phyloP scores from a whole-genome alignment of 2,888 invertebrate genomes.

The Mylabris sibirica region DNA sequence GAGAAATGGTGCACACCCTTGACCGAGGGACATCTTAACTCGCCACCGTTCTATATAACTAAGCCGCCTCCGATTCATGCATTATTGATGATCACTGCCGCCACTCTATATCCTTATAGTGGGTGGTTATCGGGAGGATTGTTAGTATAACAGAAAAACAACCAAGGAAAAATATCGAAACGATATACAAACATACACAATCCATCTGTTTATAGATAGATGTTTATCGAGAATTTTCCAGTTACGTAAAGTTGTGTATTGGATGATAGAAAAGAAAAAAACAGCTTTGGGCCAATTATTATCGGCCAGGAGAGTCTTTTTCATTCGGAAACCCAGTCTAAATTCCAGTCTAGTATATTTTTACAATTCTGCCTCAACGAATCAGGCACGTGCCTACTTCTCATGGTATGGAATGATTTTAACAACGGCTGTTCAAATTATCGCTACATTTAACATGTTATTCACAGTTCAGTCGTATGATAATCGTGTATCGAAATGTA shows the following conservation, averaged over 20 bases:
- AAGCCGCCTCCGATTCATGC: slow-evolving; percentile 27
- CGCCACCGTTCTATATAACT: slow-evolving; percentile 30
- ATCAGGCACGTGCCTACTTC: slow-evolving; percentile 44
- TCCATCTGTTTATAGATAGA: neutral
- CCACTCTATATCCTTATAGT: neutral
- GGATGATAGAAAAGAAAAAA: neutral
- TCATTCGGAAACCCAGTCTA: slow-evolving; percentile 29
- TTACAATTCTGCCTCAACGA: slow-evolving; percentile 48
- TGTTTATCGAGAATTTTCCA: neutral
- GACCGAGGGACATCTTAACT: slow-evolving; percentile 34
- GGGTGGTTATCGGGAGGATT: neutral
- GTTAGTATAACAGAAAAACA: neutral
- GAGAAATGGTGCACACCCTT: slow-evolving; percentile 20
- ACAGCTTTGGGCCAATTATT: slow-evolving; percentile 10
- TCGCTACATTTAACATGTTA: slow-evolving; percentile 37
- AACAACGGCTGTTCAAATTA: slow-evolving; percentile 35
- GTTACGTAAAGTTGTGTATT: neutral
- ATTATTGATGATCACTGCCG: slow-evolving; percentile 16
- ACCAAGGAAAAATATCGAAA: slow-evolving; percentile 1
- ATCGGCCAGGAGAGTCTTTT: slow-evolving; percentile 18
- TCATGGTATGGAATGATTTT: slow-evolving; percentile 27
- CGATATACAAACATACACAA: neutral
- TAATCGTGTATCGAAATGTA: slow-evolving; percentile 34
- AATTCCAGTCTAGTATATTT: slow-evolving; percentile 44
- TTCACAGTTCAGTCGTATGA: slow-evolving; percentile 35